Evolutionary conservation across 2,797 vertebrate genomes (phyloP).

Genomic region (Clarias laeviceps): DNA sequence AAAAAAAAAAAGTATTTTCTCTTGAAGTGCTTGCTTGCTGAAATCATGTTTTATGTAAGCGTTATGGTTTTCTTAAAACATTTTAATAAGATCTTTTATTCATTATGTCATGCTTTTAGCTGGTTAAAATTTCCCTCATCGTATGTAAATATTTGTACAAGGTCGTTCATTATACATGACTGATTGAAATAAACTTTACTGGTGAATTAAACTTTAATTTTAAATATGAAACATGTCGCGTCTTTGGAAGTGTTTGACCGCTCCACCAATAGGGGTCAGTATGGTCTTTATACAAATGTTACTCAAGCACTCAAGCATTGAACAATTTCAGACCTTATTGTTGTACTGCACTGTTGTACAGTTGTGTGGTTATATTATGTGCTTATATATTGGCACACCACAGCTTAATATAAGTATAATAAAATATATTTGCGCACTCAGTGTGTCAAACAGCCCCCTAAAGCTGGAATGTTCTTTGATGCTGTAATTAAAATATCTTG

Average conservation of each 20-base stretch:
- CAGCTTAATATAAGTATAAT: background rate
- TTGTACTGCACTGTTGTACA: background rate
- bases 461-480: too few species aligned
- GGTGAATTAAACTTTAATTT: background rate
- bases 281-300: background rate
- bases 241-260: background rate
- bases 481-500: background rate
- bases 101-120: background rate
- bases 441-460: background rate
- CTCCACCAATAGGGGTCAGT: conserved; percentile 8
- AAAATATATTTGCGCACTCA: background rate
- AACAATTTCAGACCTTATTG: background rate
- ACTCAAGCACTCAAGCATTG: background rate
- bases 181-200: background rate
- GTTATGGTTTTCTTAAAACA: background rate
- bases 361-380: too few species aligned
- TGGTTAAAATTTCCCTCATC: background rate
- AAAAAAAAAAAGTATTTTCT: background rate
- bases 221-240: background rate
- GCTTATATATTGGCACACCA: too few species aligned
- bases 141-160: conserved; percentile 1
- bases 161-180: background rate
- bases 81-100: background rate
- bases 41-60: background rate
- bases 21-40: background rate